These are phyloP conservation scores for Patella caerulea DNA, from an alignment of 2,888 invertebrate genomes.

Conservation along the genomic window DNA sequence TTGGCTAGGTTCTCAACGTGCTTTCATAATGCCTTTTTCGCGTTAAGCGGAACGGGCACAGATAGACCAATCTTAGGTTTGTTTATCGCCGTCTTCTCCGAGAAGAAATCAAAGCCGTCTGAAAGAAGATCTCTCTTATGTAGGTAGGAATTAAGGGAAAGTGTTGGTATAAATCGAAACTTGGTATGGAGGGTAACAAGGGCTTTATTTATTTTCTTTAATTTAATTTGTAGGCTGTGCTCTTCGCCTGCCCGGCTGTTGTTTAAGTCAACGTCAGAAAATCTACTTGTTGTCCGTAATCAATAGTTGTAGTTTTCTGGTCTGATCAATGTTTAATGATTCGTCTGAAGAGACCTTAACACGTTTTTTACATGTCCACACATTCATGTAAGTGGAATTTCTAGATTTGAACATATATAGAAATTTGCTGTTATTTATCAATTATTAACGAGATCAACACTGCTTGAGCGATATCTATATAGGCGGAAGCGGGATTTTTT, in stretches of 20 bases:
- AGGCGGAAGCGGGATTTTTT: too few relatives aligned
- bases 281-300: neutral
- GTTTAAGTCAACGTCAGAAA: neutral
- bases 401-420: too few relatives aligned
- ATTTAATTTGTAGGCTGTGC: neutral
- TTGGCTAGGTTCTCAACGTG: too few relatives aligned
- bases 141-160: neutral
- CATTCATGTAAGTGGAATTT: too few relatives aligned
- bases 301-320: neutral
- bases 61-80: too few relatives aligned
- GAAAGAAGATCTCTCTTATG: neutral
- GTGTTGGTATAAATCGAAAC: neutral
- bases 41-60: too few relatives aligned
- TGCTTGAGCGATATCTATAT: too few relatives aligned
- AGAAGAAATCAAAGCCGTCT: neutral
- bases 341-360: conserved; percentile 2
- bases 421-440: too few relatives aligned
- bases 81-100: too few relatives aligned
- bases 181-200: neutral
- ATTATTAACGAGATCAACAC: too few relatives aligned
- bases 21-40: too few relatives aligned
- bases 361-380: neutral
- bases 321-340: neutral
- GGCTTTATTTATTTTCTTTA: conserved; percentile 7
- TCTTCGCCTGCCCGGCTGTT: neutral